phyloP scores from a whole-genome alignment of 2,113 vertebrate species.

The Beaufortia kweichowensis region DNA sequence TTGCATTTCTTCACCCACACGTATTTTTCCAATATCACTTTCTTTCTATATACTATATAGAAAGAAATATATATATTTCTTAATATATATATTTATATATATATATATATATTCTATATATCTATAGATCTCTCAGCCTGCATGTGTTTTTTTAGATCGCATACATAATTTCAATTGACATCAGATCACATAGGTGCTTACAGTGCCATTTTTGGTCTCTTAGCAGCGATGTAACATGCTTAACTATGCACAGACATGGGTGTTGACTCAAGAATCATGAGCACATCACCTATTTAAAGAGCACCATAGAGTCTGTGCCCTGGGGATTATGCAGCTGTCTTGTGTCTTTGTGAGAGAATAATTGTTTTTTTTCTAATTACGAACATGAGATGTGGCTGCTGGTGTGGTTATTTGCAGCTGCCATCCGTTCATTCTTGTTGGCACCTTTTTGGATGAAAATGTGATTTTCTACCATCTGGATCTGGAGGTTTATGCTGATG shows the following conservation, averaged over 20 bases:
- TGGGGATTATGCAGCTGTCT: slow-evolving; percentile 39
- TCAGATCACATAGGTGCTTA: background rate
- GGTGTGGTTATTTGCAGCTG: slow-evolving; percentile 30
- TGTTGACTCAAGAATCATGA: slow-evolving; percentile 40
- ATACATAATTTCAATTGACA: background rate
- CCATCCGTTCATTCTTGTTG: slow-evolving; percentile 33
- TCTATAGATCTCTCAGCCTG: too few relatives aligned
- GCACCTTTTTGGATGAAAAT: slow-evolving; percentile 37
- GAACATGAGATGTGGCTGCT: slow-evolving; percentile 39
- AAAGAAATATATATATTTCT: too few relatives aligned
- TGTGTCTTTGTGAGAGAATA: slow-evolving; percentile 42
- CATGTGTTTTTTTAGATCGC: background rate
- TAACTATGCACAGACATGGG: slow-evolving; percentile 37
- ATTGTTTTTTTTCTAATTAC: slow-evolving; percentile 41
- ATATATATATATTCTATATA: too few relatives aligned
- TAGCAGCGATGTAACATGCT: slow-evolving; percentile 39
- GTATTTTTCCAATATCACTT: background rate
- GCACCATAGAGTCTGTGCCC: slow-evolving; percentile 32
- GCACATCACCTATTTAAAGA: slow-evolving; percentile 46
- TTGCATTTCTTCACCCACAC: slow-evolving; percentile 53
- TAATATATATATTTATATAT: too few relatives aligned
- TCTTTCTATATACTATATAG: too few relatives aligned
- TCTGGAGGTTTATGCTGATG: slow-evolving; percentile 35
- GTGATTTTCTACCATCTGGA: slow-evolving; percentile 35
- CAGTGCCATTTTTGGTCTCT: background rate